Base-by-base conservation (phyloP, 2,888 invertebrate genomes). In the Eupithecia pulchellata region DNA sequence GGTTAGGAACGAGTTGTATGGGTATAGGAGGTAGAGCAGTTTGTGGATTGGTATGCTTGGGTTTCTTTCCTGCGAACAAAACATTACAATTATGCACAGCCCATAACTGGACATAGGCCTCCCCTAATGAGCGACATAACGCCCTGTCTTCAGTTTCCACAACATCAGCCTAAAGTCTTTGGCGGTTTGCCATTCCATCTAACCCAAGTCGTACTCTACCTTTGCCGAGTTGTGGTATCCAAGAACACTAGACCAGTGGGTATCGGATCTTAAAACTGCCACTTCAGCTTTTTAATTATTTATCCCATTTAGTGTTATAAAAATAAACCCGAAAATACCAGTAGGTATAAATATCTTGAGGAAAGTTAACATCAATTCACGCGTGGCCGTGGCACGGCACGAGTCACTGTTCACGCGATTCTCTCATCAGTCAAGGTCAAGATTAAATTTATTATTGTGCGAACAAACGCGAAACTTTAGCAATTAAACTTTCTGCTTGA, bases 1-100 rank as follows among this genome's bases (percentile, higher is more conserved):
- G n/a, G 95, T 95, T 67, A 99, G 89, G 86, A 99, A 97, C 3
- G 96, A 93, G 78, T 96, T 95, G 86, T 97, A 97, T 0, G 99
- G 99, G 88, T 99, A 99, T 0, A 98, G 92, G 42, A 97, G 95
- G 75, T 96, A 96, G 52, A 99, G 88, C 2, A 97, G 91, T 73
- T 97, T 96, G 82, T 96, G 95, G 0, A 96, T 91, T 14, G 97
- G 95, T 42, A 97, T 88, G 39, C 92, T 85, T 1, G 97, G 96
- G 83, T 96, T 96, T 58, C 94, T 91, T 87, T 97, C 96, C 98
- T 98, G 92, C 64, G 93, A 68, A 57, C 1, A 67, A 63, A 64
- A 52, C 9, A 20, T 20, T 60, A 32, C 11, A 13, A 6, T 55
- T 55, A 36, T 36, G 17, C 4, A 36, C 36, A n/a, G n/a, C n/a